Conservation (phyloP, 2,113 vertebrate species). For the Merops nubicus region DNA sequence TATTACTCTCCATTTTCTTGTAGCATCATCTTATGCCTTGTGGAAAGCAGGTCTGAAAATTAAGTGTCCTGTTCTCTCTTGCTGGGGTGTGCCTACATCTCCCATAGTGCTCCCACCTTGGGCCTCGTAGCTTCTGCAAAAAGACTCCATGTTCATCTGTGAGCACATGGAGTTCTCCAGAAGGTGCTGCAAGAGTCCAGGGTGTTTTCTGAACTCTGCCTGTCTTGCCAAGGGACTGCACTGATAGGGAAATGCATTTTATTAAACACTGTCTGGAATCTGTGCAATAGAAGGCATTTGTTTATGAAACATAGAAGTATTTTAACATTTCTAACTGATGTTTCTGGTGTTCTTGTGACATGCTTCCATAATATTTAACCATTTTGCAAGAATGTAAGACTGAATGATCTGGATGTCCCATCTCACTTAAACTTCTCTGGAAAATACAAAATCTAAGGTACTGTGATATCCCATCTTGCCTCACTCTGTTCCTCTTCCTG, state of each 20-base stretch:
- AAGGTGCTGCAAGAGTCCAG: background rate
- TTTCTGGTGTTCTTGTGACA: background rate
- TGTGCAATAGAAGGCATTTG: background rate
- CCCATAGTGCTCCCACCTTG: background rate
- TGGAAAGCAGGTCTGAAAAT: background rate
- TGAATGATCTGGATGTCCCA: background rate
- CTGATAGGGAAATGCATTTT: background rate
- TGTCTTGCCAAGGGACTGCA: background rate
- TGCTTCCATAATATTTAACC: background rate
- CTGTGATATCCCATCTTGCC: background rate
- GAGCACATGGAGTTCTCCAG: background rate
- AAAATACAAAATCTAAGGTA: background rate
- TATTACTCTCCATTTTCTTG: background rate
- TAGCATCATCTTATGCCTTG: background rate
- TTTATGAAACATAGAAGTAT: background rate
- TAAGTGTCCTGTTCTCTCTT: background rate
- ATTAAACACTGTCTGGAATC: background rate
- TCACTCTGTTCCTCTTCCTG: background rate
- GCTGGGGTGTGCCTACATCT: background rate
- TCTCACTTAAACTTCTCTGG: background rate
- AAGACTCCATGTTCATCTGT: background rate
- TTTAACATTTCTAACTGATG: background rate
- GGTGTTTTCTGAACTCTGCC: background rate
- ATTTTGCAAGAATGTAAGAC: background rate
- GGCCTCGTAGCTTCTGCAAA: background rate